These are phyloP conservation scores for Tragelaphus buxtoni DNA, from an alignment of 2,113 vertebrate species.

Conservation along the genomic window DNA sequence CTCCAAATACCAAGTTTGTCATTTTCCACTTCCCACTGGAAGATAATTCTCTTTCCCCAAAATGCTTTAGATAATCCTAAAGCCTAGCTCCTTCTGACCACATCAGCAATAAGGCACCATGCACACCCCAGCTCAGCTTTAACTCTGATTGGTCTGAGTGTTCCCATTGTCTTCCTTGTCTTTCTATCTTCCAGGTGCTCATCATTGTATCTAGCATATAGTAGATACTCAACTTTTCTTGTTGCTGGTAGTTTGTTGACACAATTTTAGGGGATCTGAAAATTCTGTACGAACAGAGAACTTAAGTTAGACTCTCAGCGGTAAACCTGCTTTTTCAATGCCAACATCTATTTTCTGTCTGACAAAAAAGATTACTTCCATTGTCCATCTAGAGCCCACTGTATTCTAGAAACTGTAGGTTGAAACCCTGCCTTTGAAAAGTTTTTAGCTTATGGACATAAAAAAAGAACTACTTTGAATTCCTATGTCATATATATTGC, in stretches of 20 bases:
- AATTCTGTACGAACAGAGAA: background rate
- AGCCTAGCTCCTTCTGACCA: background rate
- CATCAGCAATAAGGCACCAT: background rate
- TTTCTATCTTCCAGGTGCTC: background rate
- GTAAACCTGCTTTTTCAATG: background rate
- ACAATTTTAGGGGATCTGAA: background rate
- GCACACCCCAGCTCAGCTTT: background rate
- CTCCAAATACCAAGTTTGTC: background rate
- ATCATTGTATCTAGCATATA: background rate
- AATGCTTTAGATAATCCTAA: background rate
- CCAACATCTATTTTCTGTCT: background rate
- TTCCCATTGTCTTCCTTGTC: background rate
- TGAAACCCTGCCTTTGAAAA: background rate
- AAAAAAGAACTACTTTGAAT: conserved; percentile 1
- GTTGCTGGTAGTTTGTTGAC: background rate
- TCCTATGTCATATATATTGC: background rate
- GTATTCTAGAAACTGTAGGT: background rate
- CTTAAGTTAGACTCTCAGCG: background rate
- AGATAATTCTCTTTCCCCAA: conserved; percentile 4
- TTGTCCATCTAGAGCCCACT: background rate
- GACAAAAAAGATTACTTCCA: background rate
- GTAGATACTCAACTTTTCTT: background rate
- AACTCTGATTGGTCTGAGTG: background rate
- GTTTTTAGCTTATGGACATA: background rate
- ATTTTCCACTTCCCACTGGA: background rate